Conservation (phyloP, 2,888 invertebrate genomes). For the Apodemia zela region DNA sequence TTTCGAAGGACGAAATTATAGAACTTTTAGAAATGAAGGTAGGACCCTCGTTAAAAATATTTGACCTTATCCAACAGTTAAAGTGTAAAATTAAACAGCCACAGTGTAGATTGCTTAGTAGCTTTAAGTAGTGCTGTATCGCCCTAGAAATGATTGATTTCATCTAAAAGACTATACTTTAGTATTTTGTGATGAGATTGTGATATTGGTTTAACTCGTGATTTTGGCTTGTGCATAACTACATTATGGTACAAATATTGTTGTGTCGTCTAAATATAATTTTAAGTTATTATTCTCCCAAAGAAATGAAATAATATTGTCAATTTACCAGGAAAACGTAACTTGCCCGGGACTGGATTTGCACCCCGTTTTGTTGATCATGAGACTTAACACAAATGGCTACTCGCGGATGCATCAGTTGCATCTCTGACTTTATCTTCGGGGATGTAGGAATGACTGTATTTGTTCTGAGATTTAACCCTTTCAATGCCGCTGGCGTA, state of each 20-base stretch:
- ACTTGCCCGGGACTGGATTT: too few relatives aligned
- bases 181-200: too few relatives aligned
- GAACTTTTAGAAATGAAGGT: conserved; percentile 95
- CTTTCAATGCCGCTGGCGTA: too few relatives aligned
- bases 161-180: too few relatives aligned
- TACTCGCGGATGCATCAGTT: too few relatives aligned
- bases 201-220: not conserved
- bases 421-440: too few relatives aligned
- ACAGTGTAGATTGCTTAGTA: conserved; percentile 73
- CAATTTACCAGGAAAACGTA: too few relatives aligned
- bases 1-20: conserved; percentile 94
- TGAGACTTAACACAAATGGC: too few relatives aligned
- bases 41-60: conserved; percentile 96
- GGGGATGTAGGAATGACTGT: too few relatives aligned
- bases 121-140: conserved; percentile 44
- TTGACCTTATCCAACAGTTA: conserved; percentile 94
- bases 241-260: not conserved
- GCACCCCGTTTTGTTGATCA: too few relatives aligned
- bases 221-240: not conserved
- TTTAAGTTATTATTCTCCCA: not conserved
- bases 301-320: too few relatives aligned
- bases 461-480: too few relatives aligned
- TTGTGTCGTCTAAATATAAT: not conserved
- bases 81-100: conserved; percentile 91
- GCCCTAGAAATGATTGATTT: not conserved